phyloP scores from a whole-genome alignment of 2,888 invertebrate genomes.

The Diploptera punctata region DNA sequence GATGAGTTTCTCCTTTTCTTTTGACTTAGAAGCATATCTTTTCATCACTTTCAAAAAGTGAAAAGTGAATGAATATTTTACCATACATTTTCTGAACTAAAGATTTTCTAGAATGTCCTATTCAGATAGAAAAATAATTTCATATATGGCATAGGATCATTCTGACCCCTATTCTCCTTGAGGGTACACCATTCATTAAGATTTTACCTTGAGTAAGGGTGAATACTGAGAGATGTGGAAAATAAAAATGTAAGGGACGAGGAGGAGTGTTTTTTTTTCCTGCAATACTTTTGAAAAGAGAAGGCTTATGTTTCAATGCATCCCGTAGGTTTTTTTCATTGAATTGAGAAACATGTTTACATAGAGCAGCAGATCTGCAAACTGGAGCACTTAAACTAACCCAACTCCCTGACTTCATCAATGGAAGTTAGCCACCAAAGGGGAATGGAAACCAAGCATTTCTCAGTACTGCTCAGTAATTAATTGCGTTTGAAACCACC shows the following conservation, averaged over 20 bases:
- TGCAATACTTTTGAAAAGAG: conserved; percentile 15
- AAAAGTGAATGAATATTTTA: conserved; percentile 14
- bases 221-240: conserved; percentile 8
- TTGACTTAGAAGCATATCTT: background rate
- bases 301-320: conserved; percentile 22
- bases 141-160: background rate
- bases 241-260: background rate
- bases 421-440: background rate
- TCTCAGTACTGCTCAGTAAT: background rate
- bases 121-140: conserved; percentile 3
- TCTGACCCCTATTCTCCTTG: background rate
- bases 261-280: background rate
- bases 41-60: background rate
- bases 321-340: background rate
- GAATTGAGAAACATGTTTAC: conserved; percentile 10
- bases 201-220: background rate
- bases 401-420: background rate
- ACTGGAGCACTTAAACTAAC: background rate
- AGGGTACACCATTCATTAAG: conserved; percentile 23
- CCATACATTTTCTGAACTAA: background rate
- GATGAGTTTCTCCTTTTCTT: conserved; percentile 16
- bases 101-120: background rate
- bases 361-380: background rate
- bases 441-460: background rate
- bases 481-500: conserved; percentile 2